Conservation (phyloP, 2,113 vertebrate species). For the Alectura lathami region DNA sequence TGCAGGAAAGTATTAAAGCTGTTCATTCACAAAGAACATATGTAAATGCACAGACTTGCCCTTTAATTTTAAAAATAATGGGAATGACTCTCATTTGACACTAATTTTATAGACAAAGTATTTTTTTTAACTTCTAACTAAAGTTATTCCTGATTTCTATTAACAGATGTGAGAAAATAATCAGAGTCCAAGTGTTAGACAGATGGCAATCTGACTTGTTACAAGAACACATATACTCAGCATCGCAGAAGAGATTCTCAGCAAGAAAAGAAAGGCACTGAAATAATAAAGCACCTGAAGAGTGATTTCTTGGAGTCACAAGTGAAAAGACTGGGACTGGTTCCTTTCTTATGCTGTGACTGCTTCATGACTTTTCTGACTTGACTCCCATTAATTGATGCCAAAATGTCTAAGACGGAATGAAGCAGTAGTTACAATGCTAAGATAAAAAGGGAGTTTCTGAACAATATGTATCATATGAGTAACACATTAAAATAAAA, state of each 20-base stretch:
- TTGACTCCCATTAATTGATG: not conserved
- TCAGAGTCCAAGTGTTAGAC: not conserved
- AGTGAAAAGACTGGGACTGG: not conserved
- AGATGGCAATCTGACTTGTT: conserved; percentile 8
- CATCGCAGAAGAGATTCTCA: not conserved
- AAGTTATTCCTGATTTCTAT: conserved; percentile 12
- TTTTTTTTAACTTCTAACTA: not conserved
- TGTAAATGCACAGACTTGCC: not conserved
- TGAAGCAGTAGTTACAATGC: not conserved
- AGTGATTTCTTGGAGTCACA: not conserved
- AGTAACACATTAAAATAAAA: not conserved
- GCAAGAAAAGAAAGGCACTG: not conserved
- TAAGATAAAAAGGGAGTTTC: not conserved
- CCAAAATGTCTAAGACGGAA: not conserved
- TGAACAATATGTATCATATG: not conserved
- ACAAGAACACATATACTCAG: not conserved
- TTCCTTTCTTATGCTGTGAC: not conserved
- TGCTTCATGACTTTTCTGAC: not conserved
- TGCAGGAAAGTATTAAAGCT: not conserved
- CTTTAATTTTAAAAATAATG: not conserved
- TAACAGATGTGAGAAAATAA: not conserved
- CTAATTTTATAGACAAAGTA: not conserved
- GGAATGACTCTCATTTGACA: not conserved
- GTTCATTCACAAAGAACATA: not conserved
- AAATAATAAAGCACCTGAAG: not conserved